Conservation (phyloP, 2,113 vertebrate genomes). For the Quiscalus mexicanus region DNA sequence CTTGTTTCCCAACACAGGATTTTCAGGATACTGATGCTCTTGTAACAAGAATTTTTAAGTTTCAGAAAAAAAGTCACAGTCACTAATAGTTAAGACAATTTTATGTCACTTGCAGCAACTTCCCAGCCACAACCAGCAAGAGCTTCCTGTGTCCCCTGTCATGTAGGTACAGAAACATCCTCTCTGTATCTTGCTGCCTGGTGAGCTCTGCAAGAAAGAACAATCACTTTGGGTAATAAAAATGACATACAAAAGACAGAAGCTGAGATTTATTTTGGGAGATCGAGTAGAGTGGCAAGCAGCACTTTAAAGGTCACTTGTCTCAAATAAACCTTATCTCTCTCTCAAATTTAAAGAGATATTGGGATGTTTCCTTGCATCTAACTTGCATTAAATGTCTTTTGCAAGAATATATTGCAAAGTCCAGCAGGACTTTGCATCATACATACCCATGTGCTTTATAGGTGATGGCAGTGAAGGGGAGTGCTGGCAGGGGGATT, state of each 20-base stretch:
- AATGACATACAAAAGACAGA: conserved; percentile 12
- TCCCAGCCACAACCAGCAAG: background rate
- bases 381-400: background rate
- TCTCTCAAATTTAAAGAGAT: conserved; percentile 15
- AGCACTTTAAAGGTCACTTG: conserved; percentile 64
- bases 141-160: background rate
- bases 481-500: background rate
- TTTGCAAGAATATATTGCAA: background rate
- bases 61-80: background rate
- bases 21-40: background rate
- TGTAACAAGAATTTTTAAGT: background rate
- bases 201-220: conserved; percentile 21
- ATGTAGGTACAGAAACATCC: background rate
- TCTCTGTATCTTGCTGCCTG: background rate
- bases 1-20: accelerated
- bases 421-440: background rate
- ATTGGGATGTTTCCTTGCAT: background rate
- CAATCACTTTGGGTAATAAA: conserved; percentile 47
- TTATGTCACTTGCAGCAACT: background rate
- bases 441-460: accelerated
- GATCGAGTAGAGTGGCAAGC: background rate
- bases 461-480: background rate
- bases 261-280: conserved; percentile 64
- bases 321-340: conserved; percentile 57
- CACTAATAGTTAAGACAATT: background rate